Percentiles rank a stretch among this genome's conserved stretches.
Conservation (phyloP, 2,888 invertebrate genomes). For the Acanthosepion pharaonis region DNA sequence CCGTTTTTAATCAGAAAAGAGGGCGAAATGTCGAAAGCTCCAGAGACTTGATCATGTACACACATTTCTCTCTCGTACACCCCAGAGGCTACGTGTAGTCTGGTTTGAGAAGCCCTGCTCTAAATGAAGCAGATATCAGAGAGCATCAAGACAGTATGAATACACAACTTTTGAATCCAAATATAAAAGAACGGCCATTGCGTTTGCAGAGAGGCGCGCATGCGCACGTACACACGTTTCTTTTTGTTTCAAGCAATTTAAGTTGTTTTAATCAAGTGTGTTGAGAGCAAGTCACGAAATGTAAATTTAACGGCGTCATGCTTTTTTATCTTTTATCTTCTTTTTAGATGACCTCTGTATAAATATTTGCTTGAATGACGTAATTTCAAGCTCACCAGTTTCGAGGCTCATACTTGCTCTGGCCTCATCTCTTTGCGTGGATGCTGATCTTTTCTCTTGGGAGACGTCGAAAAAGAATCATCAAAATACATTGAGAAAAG, state of each 20-base stretch:
- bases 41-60: too few species aligned
- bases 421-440: neutral
- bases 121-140: neutral
- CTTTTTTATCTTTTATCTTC: neutral
- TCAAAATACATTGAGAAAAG: neutral
- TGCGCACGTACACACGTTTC: neutral
- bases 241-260: neutral
- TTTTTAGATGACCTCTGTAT: neutral
- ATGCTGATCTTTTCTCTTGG: neutral
- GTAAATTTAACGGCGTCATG: neutral
- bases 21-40: too few species aligned
- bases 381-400: neutral
- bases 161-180: neutral
- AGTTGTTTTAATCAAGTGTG: conserved; percentile 5
- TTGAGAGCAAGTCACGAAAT: neutral
- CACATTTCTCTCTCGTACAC: too few species aligned
- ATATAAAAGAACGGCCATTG: neutral
- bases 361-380: neutral
- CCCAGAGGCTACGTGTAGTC: too few species aligned
- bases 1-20: too few species aligned
- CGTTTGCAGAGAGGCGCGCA: neutral
- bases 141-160: neutral
- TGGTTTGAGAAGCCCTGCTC: too few species aligned
- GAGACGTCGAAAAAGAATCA: neutral
- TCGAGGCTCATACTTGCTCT: neutral